Percentiles rank a stretch among this genome's conserved stretches.
Evolutionary conservation across 2,113 vertebrate genomes (phyloP).

Genomic region (Struthio camelus): DNA sequence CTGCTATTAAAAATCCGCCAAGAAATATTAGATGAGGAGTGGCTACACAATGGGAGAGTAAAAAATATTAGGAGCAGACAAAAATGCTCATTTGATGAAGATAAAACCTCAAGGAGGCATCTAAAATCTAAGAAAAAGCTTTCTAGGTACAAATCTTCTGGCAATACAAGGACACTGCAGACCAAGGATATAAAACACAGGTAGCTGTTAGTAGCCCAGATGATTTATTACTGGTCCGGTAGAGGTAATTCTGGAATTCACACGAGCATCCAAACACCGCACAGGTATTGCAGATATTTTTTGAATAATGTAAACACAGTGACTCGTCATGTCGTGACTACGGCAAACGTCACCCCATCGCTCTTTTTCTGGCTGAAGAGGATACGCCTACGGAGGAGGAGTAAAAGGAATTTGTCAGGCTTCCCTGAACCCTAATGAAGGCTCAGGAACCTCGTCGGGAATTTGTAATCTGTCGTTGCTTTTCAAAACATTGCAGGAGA

Average conservation of each 20-base stretch:
- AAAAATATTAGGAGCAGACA: neutral
- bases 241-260: neutral
- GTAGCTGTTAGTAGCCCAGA: neutral
- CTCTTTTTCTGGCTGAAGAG: neutral
- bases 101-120: neutral
- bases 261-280: neutral
- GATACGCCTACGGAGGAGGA: neutral
- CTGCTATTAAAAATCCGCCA: neutral
- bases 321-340: neutral
- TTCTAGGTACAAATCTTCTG: neutral
- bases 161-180: fast-evolving
- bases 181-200: neutral
- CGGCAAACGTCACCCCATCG: neutral
- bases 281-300: neutral
- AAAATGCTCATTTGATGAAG: neutral
- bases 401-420: neutral
- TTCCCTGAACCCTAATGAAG: neutral
- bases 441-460: neutral
- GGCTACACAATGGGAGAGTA: neutral
- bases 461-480: neutral
- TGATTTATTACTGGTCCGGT: neutral
- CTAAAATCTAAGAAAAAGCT: neutral
- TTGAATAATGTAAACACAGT: neutral
- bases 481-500: neutral
- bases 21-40: conserved; percentile 4